phyloP scores from a whole-genome alignment of 2,113 vertebrate species.

The Probosciger aterrimus region DNA sequence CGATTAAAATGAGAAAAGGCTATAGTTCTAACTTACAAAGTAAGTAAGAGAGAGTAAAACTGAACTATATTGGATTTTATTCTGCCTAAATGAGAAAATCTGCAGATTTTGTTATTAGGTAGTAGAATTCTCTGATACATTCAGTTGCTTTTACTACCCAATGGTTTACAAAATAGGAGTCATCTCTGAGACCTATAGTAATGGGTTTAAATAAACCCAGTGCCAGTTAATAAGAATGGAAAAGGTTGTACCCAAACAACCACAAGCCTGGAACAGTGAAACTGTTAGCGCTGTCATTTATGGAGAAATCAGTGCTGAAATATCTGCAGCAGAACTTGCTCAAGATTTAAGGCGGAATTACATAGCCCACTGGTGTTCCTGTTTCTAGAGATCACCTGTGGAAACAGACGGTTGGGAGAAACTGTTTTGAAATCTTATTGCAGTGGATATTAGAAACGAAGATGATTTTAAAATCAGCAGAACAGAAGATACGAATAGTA shows the following conservation, averaged over 20 bases:
- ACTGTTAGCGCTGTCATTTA: background rate
- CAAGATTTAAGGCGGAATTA: background rate
- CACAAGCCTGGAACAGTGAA: background rate
- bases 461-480: background rate
- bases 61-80: slow-evolving; percentile 9
- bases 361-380: background rate
- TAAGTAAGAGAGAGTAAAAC: background rate
- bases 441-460: background rate
- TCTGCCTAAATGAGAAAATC: slow-evolving; percentile 7
- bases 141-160: slow-evolving; percentile 13
- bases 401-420: background rate
- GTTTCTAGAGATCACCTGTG: background rate
- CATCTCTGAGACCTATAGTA: background rate
- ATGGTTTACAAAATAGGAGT: slow-evolving; percentile 13
- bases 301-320: background rate
- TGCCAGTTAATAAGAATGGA: slow-evolving; percentile 5
- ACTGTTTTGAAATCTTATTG: background rate
- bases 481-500: background rate
- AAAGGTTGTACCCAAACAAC: background rate
- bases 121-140: background rate
- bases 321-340: background rate
- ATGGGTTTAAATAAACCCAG: background rate
- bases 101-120: background rate
- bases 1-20: slow-evolving; percentile 36
- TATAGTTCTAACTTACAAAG: background rate